Percentiles rank a stretch among this genome's conserved stretches.
phyloP scores from a whole-genome alignment of 2,797 vertebrate species.

The Caiman crocodilus region DNA sequence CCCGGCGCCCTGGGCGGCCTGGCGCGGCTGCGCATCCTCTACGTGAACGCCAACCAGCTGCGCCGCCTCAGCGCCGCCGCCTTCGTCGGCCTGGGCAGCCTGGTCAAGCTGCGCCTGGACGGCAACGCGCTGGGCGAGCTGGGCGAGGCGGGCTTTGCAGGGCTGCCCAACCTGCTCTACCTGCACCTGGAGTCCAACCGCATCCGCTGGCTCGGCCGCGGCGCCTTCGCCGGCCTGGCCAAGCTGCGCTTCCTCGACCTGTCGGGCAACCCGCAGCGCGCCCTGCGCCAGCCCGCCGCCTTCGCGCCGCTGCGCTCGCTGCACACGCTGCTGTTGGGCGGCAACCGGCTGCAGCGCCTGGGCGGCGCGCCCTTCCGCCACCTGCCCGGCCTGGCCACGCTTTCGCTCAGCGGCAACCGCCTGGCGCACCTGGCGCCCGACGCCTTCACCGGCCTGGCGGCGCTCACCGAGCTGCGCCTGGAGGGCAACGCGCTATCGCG shows the following conservation, averaged over 20 bases:
- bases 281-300: conserved; percentile 84
- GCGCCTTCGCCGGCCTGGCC: conserved; percentile 87
- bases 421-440: conserved; percentile 85
- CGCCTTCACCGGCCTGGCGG: conserved; percentile 86
- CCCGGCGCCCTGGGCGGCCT: conserved; percentile 87
- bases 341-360: conserved; percentile 89
- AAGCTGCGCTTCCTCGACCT: conserved; percentile 93
- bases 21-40: conserved; percentile 89
- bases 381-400: conserved; percentile 86
- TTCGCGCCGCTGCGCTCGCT: conserved; percentile 89
- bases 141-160: conserved; percentile 89
- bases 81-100: conserved; percentile 85
- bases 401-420: conserved; percentile 90
- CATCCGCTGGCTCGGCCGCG: conserved; percentile 89
- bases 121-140: conserved; percentile 88
- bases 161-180: conserved; percentile 88
- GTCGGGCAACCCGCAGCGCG: conserved; percentile 90
- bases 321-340: conserved; percentile 89
- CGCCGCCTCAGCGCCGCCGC: conserved; percentile 83
- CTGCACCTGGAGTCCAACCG: conserved; percentile 93
- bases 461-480: conserved; percentile 88
- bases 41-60: conserved; percentile 91
- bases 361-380: conserved; percentile 87
- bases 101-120: conserved; percentile 92
- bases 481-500: conserved; percentile 90